Evolutionary conservation across 1,140 invertebrate species (phyloP), one percentile per base, ranked within the genome.

Genomic region (Drosophila arizonae): DNA sequence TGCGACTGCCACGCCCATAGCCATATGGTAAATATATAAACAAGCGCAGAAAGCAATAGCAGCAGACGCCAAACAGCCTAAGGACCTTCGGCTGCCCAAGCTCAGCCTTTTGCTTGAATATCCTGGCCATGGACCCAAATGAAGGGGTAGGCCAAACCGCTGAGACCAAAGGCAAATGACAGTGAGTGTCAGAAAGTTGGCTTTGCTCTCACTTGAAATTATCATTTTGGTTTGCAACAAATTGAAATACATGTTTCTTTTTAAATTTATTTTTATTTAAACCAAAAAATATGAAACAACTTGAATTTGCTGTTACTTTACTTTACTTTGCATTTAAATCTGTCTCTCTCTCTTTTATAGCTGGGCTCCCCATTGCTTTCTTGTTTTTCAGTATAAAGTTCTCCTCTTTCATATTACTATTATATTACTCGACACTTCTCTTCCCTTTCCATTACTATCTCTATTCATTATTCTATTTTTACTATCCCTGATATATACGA

Each of bases 1-100:
- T 24, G 21, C 2, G 11, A 17, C 17, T 72, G 50, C 48, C 80
- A 72, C 68, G 77, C 72, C 80, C 71, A 50, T 54, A 50, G 60
- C 54, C 67, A 74, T 63, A 69, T 74, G 66, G 58, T 74, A 71
- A 74, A 71, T 51, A 71, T 26, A 68, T 68, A 68, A 68, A 68
- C 70, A 55, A 72, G 45, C 43, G 58, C 52, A 48, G 28, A 54
- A 41, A 52, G 17, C 39, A 54, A 36, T 41, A 46, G 56, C 43
- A 30, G 15, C 43, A 30, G 43, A 46, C 41, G 43, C 28, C 45
- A 60, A 60, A 48, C 11, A 60, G 15, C n/a, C 33, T 33, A 56
- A 41, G 61, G 43, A 58, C 24, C 2, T 9, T 33, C 48, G n/a
- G 30, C 11, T 36, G 10, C n/a, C 43, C 1, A 11, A 66, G 33